These are phyloP conservation scores for Botrylloides violaceus DNA, from an alignment of 23 tunicate species.

Conservation along the genomic window DNA sequence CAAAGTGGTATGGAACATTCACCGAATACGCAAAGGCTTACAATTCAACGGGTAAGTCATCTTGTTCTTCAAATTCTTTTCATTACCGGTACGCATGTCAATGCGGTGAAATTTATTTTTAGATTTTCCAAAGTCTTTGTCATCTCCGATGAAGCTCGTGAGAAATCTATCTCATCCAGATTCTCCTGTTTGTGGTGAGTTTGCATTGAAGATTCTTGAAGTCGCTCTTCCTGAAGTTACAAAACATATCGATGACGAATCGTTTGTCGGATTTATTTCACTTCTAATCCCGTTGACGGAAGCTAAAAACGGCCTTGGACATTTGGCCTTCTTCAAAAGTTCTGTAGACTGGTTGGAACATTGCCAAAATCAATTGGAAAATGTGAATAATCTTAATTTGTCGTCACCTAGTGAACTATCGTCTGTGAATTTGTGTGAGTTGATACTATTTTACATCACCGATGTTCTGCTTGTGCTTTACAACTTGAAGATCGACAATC, in stretches of 20 bases:
- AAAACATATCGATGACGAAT: slow-evolving; percentile 31
- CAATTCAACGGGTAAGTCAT: background rate
- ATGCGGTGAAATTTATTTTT: too few relatives aligned
- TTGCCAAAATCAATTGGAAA: background rate
- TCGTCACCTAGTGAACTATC: slow-evolving; percentile 18
- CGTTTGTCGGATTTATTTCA: slow-evolving; percentile 45
- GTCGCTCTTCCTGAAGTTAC: slow-evolving; percentile 27
- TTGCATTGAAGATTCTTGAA: slow-evolving; percentile 40
- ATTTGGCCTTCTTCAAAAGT: slow-evolving; percentile 28
- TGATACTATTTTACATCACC: slow-evolving; percentile 13
- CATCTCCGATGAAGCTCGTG: background rate
- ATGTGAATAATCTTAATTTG: background rate
- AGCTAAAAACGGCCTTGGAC: slow-evolving; percentile 54
- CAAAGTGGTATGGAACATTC: background rate
- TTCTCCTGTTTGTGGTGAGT: slow-evolving; percentile 28
- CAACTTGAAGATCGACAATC: background rate
- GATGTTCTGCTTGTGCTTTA: slow-evolving; percentile 23
- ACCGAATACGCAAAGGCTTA: background rate
- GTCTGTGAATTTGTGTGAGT: slow-evolving; percentile 18
- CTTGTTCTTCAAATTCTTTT: background rate
- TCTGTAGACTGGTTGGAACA: slow-evolving; percentile 63
- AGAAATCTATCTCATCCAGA: slow-evolving; percentile 15
- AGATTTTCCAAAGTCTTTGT: background rate
- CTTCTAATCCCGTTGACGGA: slow-evolving; percentile 47
- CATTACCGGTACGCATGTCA: too few relatives aligned